Evolutionary conservation across 2,888 invertebrate species (phyloP).

Genomic region (Morpho achilles): DNA sequence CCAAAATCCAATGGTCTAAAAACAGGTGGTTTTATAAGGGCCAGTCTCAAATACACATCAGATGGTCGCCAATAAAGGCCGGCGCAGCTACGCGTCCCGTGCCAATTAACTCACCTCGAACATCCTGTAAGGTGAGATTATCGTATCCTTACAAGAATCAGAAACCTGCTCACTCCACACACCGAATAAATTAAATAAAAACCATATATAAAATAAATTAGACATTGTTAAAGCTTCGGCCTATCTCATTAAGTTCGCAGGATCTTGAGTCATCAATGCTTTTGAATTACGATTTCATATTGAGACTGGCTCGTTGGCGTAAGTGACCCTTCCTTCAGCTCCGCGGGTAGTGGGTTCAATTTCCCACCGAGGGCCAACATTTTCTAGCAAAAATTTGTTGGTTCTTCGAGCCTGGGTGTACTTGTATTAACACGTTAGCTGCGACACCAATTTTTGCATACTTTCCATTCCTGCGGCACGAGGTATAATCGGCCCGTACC

Average conservation of each 20-base stretch:
- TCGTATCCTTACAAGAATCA: conserved; percentile 74
- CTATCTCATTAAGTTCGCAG: conserved; percentile 50
- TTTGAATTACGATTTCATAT: background rate
- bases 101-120: conserved; percentile 75
- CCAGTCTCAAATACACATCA: conserved; percentile 40
- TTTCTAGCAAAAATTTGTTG: too few relatives aligned
- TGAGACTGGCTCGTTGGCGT: background rate
- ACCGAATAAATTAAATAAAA: conserved; percentile 76
- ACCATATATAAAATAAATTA: conserved; percentile 71
- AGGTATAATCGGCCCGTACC: too few relatives aligned
- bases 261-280: background rate
- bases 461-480: too few relatives aligned
- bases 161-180: conserved; percentile 67
- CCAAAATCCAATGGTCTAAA: conserved; percentile 9
- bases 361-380: too few relatives aligned
- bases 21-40: conserved; percentile 14
- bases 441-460: too few relatives aligned
- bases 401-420: too few relatives aligned
- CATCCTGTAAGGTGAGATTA: conserved; percentile 76
- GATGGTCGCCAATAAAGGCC: conserved; percentile 55
- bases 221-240: conserved; percentile 39
- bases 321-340: too few relatives aligned
- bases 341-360: too few relatives aligned
- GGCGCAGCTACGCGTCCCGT: conserved; percentile 61
- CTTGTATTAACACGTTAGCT: too few relatives aligned